Percentiles rank a stretch among this genome's conserved stretches.
Evolutionary conservation across 2,888 invertebrate genomes (phyloP).

Genomic region (Eristalinus aeneus): DNA sequence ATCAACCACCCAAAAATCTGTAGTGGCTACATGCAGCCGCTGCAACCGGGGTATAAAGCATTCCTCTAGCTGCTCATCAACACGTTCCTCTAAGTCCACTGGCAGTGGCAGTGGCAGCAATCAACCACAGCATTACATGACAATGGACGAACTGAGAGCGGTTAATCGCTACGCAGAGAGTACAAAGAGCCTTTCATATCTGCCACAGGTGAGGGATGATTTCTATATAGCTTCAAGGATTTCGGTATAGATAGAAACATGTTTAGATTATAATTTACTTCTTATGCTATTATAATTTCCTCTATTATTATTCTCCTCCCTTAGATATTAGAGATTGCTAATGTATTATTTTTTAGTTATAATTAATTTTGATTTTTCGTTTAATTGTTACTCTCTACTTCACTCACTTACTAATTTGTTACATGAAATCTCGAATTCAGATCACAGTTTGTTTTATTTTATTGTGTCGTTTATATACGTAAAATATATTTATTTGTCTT

Average conservation of each 20-base stretch:
- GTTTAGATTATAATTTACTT: constrained; percentile 66
- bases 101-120: constrained; percentile 78
- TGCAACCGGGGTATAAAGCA: constrained; percentile 79
- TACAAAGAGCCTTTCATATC: constrained; percentile 93
- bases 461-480: constrained; percentile 1
- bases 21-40: constrained; percentile 76
- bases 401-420: constrained; percentile 17
- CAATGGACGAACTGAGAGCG: constrained; percentile 90
- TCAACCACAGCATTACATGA: constrained; percentile 84
- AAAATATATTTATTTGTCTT: constrained; percentile 2
- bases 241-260: constrained; percentile 76
- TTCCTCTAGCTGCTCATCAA: constrained; percentile 85
- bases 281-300: constrained; percentile 23
- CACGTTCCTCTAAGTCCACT: constrained; percentile 85
- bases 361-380: constrained; percentile 9
- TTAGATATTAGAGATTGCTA: constrained; percentile 62
- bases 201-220: constrained; percentile 90
- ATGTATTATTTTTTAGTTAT: constrained; percentile 48
- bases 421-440: not conserved
- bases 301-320: constrained; percentile 28
- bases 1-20: constrained; percentile 64
- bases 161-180: constrained; percentile 95
- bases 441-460: constrained; percentile 10
- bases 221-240: constrained; percentile 80
- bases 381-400: constrained; percentile 7